Conservation (phyloP, 2,888 invertebrate species). For the Nemotelus nigrinus region DNA sequence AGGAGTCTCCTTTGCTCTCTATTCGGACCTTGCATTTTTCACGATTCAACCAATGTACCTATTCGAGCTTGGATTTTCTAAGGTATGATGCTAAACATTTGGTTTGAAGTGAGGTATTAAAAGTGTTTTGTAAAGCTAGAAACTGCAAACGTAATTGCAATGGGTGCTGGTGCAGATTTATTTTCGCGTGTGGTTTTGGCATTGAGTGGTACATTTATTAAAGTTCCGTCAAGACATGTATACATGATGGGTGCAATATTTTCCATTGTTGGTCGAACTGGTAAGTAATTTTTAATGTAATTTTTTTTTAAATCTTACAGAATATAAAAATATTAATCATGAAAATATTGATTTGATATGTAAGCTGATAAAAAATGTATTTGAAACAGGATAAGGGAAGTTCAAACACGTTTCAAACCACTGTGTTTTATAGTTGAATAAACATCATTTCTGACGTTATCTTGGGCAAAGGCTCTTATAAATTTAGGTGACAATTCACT, state of each 20-base stretch:
- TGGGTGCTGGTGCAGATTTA: slow-evolving; percentile 76
- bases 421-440: too few species aligned
- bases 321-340: too few species aligned
- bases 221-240: slow-evolving; percentile 72
- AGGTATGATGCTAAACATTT: slow-evolving; percentile 53
- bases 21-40: slow-evolving; percentile 76
- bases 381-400: too few species aligned
- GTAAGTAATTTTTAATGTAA: slow-evolving; percentile 64
- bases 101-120: too few species aligned
- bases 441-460: too few species aligned
- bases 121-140: slow-evolving; percentile 65
- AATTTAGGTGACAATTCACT: too few species aligned
- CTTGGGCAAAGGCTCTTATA: too few species aligned
- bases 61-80: slow-evolving; percentile 60
- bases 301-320: too few species aligned
- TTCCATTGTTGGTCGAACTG: slow-evolving; percentile 74
- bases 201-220: slow-evolving; percentile 70
- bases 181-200: slow-evolving; percentile 73
- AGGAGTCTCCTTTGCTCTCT: slow-evolving; percentile 75
- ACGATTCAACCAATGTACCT: slow-evolving; percentile 72
- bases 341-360: too few species aligned
- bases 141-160: slow-evolving; percentile 75
- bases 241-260: slow-evolving; percentile 73
- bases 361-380: too few species aligned
- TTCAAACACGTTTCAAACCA: too few species aligned